Base-by-base conservation (phyloP, 2,888 invertebrate genomes). In the Chironomus riparius region DNA sequence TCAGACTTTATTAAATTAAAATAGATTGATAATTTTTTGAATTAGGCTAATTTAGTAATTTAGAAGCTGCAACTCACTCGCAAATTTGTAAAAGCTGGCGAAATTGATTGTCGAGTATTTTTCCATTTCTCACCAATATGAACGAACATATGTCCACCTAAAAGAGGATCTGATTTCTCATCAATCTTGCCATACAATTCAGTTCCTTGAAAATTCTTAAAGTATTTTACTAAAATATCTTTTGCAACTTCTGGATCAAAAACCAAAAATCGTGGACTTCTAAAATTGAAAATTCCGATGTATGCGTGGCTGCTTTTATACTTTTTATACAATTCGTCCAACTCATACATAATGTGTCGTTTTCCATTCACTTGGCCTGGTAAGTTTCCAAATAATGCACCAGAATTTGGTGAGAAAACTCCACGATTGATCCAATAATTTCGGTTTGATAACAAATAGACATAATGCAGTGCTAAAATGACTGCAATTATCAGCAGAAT, bases 71-170 rank as follows among this genome's bases (percentile, higher is more conserved):
- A n/a, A n/a, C 47, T 68, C 68, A 77, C 77, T 56, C 78, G 78
- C 13, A 70, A 73, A 15, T 72, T 72, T 13, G 80, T 80, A 65
- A 81, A 75, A 3, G 79, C 80, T 0, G 80, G 80, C 0, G 78
- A 78, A 74, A 79, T 77, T 77, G 77, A 81, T 71, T 72, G 78
- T 38, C 77, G 77, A 74, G 77, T 79, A 21, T 72, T 77, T 78
- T 80, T 82, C 82, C 81, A 82, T 24, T 78, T 79, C n/a, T 80
- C 80, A 7, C 80, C 80, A 15, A 76, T 77, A 13, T 79, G 77
- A 24, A 79, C 61, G 77, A 82, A 82, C 1, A 81, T 81, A 78
- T 82, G 81, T 12, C 76, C 77, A 1, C 78, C 78, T 4, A 80
- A 78, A 7, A 81, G 76, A 12, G 79, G 78, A 74, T 82, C 81